Base-by-base conservation (phyloP, 1,140 invertebrate genomes). In the Caenorhabditis brenneri region DNA sequence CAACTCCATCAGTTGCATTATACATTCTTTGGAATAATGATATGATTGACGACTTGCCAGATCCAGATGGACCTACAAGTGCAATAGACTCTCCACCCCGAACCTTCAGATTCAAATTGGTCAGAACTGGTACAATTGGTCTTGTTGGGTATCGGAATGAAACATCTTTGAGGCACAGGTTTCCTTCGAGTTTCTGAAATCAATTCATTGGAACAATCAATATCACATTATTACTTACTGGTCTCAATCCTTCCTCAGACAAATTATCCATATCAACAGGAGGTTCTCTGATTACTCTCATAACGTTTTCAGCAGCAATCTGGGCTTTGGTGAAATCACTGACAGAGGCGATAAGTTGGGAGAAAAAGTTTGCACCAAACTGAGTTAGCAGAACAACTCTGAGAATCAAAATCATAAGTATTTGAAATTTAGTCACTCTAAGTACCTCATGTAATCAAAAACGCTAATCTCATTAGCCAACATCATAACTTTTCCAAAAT, bases 21-120 rank as follows among this genome's bases (percentile, higher is more conserved):
- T 93, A 92, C 85, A 92, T 91, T 39, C 92, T 84, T 82, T 92
- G 91, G 29, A 92, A 83, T 31, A 92, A 85, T 24, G 90, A 87
- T 5, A 92, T 88, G 19, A 90, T 88, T 9, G 92, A 92, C 53
- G 87, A 89, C 69, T 90, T 90, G 16, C 89, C 89, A 22, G 84
- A 89, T 0, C 92, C 92, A 83, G 91, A 92, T 6, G 90, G 88
- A 0, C 92, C 92, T 19, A 92, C 92, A 22, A 92, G 84, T 31
- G 92, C 92, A 29, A 91, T 88, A 0, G 88, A 88, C 74, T 91
- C 86, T 7, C 91, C 91, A 12, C 86, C 81, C 10, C 86, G 81
- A 9, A 92, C 88, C n/a, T 80, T 60, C 9, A 91, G 31, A 22
- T 60, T 85, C 19, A 91, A 51, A 74, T 88, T 88, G 88, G 91